These are phyloP conservation scores for Phyllotreta cruciferae DNA, from an alignment of 2,888 invertebrate genomes.

Conservation along the genomic window DNA sequence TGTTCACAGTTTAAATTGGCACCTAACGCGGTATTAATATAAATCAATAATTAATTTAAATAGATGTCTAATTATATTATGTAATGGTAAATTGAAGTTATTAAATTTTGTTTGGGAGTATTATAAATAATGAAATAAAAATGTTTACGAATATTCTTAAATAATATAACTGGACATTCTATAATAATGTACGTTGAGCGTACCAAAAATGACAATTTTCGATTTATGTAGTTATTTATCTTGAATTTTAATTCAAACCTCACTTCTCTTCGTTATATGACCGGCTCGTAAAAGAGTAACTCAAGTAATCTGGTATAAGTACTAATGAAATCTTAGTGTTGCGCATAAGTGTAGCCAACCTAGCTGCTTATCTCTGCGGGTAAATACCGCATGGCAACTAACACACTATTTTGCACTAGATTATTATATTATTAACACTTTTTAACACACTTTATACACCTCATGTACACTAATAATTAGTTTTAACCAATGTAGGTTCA, in stretches of 20 bases:
- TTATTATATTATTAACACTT: conserved; percentile 41
- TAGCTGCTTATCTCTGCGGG: conserved; percentile 51
- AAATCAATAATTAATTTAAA: too few relatives aligned
- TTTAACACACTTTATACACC: conserved; percentile 49
- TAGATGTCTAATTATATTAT: too few relatives aligned
- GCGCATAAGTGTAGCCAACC: conserved; percentile 43
- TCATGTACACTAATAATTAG: conserved; percentile 40
- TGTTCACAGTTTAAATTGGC: conserved; percentile 34
- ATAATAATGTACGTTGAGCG: not conserved
- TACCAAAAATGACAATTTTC: not conserved
- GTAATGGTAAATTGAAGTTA: too few relatives aligned
- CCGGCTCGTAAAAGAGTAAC: conserved; percentile 27
- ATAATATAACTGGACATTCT: too few relatives aligned
- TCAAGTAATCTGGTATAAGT: conserved; percentile 12
- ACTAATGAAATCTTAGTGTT: conserved; percentile 35
- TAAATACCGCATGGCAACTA: conserved; percentile 57
- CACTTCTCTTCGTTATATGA: conserved; percentile 20
- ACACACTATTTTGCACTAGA: conserved; percentile 47
- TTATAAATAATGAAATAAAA: too few relatives aligned
- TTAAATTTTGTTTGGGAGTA: too few relatives aligned
- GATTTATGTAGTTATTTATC: conserved; percentile 31
- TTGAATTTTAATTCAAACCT: conserved; percentile 18
- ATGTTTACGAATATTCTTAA: too few relatives aligned
- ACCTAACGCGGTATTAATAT: conserved; percentile 7
- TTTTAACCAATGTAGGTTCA: conserved; percentile 52